Evolutionary conservation across 2,113 vertebrate genomes (phyloP), one percentile per base, ranked within the genome.

Genomic region (Laticauda laticaudata): DNA sequence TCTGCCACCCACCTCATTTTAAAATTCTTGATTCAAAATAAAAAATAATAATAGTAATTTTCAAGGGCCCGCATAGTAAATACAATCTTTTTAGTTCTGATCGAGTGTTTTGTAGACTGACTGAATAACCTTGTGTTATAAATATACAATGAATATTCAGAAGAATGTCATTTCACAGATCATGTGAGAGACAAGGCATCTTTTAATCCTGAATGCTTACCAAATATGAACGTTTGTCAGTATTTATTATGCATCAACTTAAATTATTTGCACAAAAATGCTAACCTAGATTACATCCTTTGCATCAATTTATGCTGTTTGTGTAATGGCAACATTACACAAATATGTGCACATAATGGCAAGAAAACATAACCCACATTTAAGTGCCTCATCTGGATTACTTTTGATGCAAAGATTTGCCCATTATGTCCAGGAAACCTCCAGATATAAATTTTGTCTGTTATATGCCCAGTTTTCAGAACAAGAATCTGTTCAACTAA

Each of bases 261-360:
- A 92, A 90, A 91, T n/a, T 91, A 26, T 95, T 96, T 91, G 93
- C 12, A 59, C 39, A 86, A 86, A 81, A 18, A 75, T 20, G 6
- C 34, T 81, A 81, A 81, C 34, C 34, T 21, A 43, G 34, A 81
- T 81, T 81, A 81, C n/a, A 81, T 81, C 75, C 75, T 43, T 81
- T 34, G 64, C 64, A 69, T 69, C 12, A 15, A 69, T 39, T 39
- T 21, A 9, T 43, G 34, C 34, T 69, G 18, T 43, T 43, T 21
- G 7, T 43, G 6, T 81, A 43, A 81, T 81, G 75, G 43, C 18
- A 43, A 21, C 34, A 81, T 81, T 81, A 81, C 34, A 43, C 3
- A 81, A 81, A 81, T 39, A 1, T 21, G 21, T 39, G 75, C 34
- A 43, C 75, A 81, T 39, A 20, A 81, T 81, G 34, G 34, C 75